Evolutionary conservation across 1,140 invertebrate genomes (phyloP).

Genomic region (Parasteatoda tepidariorum): DNA sequence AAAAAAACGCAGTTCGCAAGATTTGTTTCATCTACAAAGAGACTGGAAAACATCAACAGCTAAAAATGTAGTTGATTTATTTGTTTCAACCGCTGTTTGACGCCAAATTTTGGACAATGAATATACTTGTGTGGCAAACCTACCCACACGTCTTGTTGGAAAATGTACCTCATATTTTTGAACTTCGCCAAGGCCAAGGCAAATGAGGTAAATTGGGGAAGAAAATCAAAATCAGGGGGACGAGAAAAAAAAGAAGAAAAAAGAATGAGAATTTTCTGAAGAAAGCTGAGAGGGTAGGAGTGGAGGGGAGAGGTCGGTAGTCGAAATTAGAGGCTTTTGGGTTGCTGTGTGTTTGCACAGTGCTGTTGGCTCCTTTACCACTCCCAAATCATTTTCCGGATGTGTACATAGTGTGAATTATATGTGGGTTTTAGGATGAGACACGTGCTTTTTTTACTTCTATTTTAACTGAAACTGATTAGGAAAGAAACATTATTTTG

Average conservation of each 20-base stretch:
- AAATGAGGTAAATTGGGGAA: constrained; percentile 56
- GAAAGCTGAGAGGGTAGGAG: not conserved
- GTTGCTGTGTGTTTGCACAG: constrained; percentile 51
- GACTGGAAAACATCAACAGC: no score
- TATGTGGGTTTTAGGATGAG: not conserved
- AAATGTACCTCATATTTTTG: constrained; percentile 36
- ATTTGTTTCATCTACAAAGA: no score
- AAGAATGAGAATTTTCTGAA: constrained; percentile 1
- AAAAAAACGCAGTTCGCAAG: no score
- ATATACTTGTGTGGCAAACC: not conserved
- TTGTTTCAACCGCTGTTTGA: no score
- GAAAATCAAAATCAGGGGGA: not conserved
- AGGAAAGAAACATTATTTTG: no score
- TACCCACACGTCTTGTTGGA: constrained; percentile 1
- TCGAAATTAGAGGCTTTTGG: constrained; percentile 57
- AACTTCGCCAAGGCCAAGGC: constrained; percentile 54
- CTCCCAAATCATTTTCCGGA: constrained; percentile 52
- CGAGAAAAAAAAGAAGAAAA: not conserved
- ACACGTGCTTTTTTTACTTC: constrained; percentile 1
- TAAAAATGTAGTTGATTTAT: no score
- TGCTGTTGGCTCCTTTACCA: constrained; percentile 45
- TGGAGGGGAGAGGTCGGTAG: constrained; percentile 43
- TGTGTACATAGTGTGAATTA: constrained; percentile 54
- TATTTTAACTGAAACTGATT: no score
- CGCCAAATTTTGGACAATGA: not conserved